Base-by-base conservation (phyloP, 2,888 invertebrate genomes). In the Drosophila infuscata region DNA sequence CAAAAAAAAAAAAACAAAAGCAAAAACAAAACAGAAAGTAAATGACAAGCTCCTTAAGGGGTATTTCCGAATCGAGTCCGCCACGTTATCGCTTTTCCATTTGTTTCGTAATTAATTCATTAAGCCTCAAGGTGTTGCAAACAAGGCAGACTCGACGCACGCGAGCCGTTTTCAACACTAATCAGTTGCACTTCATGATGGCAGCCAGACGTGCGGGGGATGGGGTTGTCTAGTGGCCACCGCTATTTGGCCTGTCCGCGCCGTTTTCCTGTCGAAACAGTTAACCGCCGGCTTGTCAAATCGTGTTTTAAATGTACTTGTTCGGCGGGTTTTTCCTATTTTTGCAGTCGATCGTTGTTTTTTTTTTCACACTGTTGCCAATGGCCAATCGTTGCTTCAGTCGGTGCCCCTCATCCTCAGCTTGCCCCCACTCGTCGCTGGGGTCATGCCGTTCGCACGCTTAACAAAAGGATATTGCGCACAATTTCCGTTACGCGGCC, bases 401-500 rank as follows among this genome's bases (percentile, higher is more conserved):
- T 15, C 4, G 6, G 3, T 5, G 3, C n/a, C 33, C 4, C 17
- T 0, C 3, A 11, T 12, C 8, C 3, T n/a, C 8, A 25, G 25
- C 3, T 25, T 25, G 25, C 20, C 20, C 3, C 1, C 36, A 7
- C 15, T 17, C 8, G 15, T 17, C 17, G 29, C 15, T 8, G 32
- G 25, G 36, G 43, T 32, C 38, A 43, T 35, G 64, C 52, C n/a
- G 11, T 32, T 32, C 41, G 57, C 9, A 64, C 71, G 81, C 74
- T 76, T 82, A 81, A 86, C 80, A 82, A 83, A 79, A 77, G 86
- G 79, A 90, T 86, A 90, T 86, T 78, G 83, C 74, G 81, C 70
- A 75, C 89, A 90, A 91, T 91, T 88, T 90, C 90, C 91, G 89
- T 65, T 81, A 70, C 75, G 81, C 81, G 82, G 65, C 70, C 91